These are phyloP conservation scores for Phasianus colchicus DNA, from an alignment of 2,113 vertebrate genomes.

Conservation along the genomic window DNA sequence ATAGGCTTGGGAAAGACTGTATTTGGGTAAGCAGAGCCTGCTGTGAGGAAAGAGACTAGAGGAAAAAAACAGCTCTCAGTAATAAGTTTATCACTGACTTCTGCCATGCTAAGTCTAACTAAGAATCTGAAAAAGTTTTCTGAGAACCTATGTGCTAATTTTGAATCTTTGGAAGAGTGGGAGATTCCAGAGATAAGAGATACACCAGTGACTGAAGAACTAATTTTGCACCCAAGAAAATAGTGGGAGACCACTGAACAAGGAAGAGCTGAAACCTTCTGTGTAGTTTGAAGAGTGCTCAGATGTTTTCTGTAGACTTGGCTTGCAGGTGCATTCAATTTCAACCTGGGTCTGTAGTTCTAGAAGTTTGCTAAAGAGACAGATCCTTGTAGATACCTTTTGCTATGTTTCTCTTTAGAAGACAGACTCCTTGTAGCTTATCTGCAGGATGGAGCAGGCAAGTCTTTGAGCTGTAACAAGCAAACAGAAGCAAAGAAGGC, in stretches of 20 bases:
- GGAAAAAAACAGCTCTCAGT: not conserved
- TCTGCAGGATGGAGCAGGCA: not conserved
- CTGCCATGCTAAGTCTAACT: not conserved
- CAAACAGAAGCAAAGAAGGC: not conserved
- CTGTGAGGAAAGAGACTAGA: not conserved
- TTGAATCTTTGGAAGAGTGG: not conserved
- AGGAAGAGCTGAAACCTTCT: not conserved
- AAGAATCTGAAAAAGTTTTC: not conserved
- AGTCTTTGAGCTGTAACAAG: not conserved
- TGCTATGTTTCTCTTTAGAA: not conserved
- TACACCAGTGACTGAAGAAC: not conserved
- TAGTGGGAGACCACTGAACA: not conserved
- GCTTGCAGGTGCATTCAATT: not conserved
- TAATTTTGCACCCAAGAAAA: not conserved
- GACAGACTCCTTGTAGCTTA: not conserved
- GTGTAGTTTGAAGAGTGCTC: too few relatives aligned
- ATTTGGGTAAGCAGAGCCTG: not conserved
- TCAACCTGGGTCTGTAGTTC: not conserved
- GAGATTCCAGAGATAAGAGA: not conserved
- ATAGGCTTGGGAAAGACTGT: not conserved
- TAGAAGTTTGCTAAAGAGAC: not conserved
- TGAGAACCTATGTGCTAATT: not conserved
- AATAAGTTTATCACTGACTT: not conserved
- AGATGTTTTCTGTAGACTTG: not conserved
- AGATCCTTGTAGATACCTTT: not conserved